Evolutionary conservation across 1,140 invertebrate genomes (phyloP).

Genomic region (Pseudomyrmex pallidus): DNA sequence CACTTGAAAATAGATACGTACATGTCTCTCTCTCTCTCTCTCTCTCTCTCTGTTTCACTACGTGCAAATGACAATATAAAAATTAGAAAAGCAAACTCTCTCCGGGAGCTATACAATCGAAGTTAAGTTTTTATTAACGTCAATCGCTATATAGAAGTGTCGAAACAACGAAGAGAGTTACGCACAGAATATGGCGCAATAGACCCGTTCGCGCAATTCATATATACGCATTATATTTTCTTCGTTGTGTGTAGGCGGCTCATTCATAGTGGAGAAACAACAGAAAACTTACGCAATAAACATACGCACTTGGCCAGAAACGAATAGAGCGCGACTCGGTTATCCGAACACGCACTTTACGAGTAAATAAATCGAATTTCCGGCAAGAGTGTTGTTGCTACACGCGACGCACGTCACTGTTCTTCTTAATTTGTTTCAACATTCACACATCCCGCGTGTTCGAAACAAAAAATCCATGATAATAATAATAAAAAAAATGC

Average conservation of each 20-base stretch:
- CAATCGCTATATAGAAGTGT: background rate
- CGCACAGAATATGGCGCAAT: slow-evolving; percentile 33
- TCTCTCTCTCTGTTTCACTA: too few relatives aligned
- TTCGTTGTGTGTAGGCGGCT: background rate
- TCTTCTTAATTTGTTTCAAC: slow-evolving; percentile 28
- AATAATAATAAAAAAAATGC: slow-evolving; percentile 51
- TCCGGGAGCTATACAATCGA: background rate
- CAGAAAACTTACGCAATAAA: slow-evolving; percentile 40
- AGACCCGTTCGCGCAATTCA: background rate
- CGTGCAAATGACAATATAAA: background rate
- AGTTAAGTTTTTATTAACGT: background rate
- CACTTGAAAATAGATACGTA: background rate
- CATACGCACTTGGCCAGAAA: slow-evolving; percentile 69
- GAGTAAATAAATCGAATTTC: slow-evolving; percentile 18
- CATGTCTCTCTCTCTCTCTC: background rate
- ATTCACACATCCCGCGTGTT: slow-evolving; percentile 61
- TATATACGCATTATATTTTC: slow-evolving; percentile 21
- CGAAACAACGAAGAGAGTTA: slow-evolving; percentile 14
- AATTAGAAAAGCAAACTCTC: background rate
- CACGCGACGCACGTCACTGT: background rate
- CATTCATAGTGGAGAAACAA: slow-evolving; percentile 37
- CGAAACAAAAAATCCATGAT: slow-evolving; percentile 66
- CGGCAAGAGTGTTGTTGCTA: background rate
- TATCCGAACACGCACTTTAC: slow-evolving; percentile 17
- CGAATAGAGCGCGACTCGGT: slow-evolving; percentile 55